Percentiles rank a stretch among this genome's conserved stretches.
These are phyloP conservation scores for Pachyrhynchus sulphureomaculatus DNA, from an alignment of 1,140 invertebrate species.

Conservation along the genomic window DNA sequence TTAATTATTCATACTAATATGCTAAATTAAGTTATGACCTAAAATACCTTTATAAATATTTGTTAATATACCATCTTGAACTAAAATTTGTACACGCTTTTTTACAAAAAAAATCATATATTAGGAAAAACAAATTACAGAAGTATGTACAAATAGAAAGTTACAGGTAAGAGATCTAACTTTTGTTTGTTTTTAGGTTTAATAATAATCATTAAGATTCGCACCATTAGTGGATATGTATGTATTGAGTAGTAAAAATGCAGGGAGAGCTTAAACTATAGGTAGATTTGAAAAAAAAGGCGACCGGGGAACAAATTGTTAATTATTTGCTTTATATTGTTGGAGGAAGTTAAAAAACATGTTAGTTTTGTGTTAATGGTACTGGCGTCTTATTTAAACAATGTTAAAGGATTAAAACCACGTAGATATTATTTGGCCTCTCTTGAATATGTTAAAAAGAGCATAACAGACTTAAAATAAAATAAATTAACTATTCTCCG, in stretches of 20 bases:
- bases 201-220: conserved; percentile 15
- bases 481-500: too few relatives aligned
- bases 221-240: conserved; percentile 30
- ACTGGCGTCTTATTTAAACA: too few relatives aligned
- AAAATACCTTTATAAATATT: too few relatives aligned
- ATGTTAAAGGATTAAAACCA: too few relatives aligned
- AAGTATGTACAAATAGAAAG: conserved; percentile 18
- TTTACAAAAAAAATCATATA: background rate
- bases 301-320: background rate
- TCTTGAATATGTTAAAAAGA: too few relatives aligned
- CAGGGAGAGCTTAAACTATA: conserved; percentile 12
- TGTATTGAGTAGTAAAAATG: conserved; percentile 16
- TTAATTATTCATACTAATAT: too few relatives aligned
- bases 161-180: conserved; percentile 11
- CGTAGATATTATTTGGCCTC: too few relatives aligned
- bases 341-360: too few relatives aligned
- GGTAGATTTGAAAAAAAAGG: background rate
- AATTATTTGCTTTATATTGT: background rate
- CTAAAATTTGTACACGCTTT: background rate
- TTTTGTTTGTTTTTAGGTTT: conserved; percentile 7
- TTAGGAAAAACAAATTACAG: background rate
- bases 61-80: too few relatives aligned
- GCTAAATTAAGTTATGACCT: too few relatives aligned
- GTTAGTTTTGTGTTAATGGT: too few relatives aligned
- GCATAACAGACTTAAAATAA: too few relatives aligned